Percentiles rank a stretch among this genome's conserved stretches.
These are phyloP conservation scores for Clarias magur DNA, from an alignment of 2,113 vertebrate genomes.

Conservation along the genomic window DNA sequence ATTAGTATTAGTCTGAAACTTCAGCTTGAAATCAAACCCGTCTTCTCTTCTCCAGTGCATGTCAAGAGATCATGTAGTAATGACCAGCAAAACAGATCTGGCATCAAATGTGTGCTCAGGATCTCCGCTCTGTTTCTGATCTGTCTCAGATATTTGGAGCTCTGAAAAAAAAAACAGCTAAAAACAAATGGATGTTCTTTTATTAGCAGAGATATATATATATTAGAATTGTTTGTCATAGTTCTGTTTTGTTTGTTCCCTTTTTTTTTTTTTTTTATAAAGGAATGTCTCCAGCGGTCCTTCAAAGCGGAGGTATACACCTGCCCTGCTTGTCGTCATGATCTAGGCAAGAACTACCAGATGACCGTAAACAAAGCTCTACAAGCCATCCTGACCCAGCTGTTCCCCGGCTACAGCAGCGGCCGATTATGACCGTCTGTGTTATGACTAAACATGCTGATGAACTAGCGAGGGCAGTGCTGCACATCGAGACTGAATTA, in stretches of 20 bases:
- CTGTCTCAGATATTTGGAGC: neutral
- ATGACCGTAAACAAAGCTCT: constrained; percentile 86
- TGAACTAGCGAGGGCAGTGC: constrained; percentile 66
- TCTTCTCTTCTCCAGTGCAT: neutral
- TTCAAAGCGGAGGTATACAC: constrained; percentile 92
- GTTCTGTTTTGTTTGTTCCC: neutral
- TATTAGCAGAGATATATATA: neutral
- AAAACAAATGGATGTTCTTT: neutral
- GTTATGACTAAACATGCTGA: neutral
- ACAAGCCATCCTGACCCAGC: constrained; percentile 86
- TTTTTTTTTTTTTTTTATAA: neutral
- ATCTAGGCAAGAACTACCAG: constrained; percentile 83
- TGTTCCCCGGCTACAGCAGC: constrained; percentile 94
- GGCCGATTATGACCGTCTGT: constrained; percentile 81
- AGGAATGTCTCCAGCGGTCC: constrained; percentile 95
- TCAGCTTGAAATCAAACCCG: neutral
- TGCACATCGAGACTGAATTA: constrained; percentile 52
- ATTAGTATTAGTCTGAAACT: neutral
- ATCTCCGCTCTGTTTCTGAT: neutral
- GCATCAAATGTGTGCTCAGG: neutral
- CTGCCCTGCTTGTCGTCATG: constrained; percentile 90
- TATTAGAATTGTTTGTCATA: neutral
- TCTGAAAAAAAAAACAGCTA: neutral
- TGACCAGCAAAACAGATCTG: neutral
- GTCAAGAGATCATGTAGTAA: neutral